Evolutionary conservation across 2,113 vertebrate genomes (phyloP).

Genomic region (Mesoclemmys tuberculata): DNA sequence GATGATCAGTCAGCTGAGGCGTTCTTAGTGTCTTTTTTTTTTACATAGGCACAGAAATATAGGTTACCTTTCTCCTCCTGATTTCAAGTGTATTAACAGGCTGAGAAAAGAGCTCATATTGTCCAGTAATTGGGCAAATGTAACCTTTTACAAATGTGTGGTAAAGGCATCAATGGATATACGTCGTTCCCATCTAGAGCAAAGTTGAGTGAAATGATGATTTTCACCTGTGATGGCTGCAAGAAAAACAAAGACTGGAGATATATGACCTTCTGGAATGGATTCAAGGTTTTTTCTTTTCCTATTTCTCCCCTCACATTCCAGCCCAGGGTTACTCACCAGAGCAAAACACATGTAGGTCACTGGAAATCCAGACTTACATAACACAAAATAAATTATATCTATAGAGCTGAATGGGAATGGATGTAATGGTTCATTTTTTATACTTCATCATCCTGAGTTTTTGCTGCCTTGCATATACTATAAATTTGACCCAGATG

Average conservation of each 20-base stretch:
- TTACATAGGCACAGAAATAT: accelerated
- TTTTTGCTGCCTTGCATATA: background rate
- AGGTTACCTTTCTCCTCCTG: background rate
- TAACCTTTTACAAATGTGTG: background rate
- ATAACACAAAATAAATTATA: accelerated
- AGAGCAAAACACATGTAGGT: background rate
- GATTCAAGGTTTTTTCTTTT: background rate
- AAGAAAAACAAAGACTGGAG: background rate
- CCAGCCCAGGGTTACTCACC: background rate
- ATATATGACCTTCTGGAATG: background rate
- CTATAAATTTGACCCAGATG: background rate
- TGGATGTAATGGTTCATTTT: background rate
- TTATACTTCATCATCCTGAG: background rate
- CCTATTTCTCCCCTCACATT: background rate
- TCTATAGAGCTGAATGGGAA: background rate
- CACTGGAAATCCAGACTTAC: background rate
- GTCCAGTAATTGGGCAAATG: background rate
- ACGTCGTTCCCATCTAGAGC: background rate
- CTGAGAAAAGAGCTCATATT: background rate
- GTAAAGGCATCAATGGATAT: background rate
- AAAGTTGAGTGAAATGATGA: background rate
- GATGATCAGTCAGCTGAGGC: background rate
- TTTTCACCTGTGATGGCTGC: background rate
- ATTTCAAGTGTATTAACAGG: background rate
- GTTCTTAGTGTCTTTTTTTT: background rate